phyloP scores from a whole-genome alignment of 2,888 invertebrate species.

The Lottia scabra region DNA sequence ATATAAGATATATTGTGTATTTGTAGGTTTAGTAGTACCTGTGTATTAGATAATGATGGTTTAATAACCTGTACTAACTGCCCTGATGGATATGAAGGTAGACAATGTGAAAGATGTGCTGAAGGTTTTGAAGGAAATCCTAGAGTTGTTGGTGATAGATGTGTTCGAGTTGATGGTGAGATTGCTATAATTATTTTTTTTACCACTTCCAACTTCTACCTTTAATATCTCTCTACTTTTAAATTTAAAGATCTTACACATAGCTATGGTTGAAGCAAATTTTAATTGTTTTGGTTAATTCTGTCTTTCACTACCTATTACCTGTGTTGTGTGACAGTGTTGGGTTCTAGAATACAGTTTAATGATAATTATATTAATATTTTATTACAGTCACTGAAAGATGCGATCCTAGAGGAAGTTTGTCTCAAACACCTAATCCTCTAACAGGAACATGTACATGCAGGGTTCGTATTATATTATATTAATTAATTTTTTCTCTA shows the following conservation, averaged over 20 bases:
- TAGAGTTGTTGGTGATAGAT: conserved; percentile 79
- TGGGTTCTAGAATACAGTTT: too few relatives aligned
- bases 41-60: conserved; percentile 80
- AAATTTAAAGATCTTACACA: neutral
- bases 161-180: conserved; percentile 71
- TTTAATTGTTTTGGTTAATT: too few relatives aligned
- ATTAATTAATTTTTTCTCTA: too few relatives aligned
- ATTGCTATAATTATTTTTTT: neutral
- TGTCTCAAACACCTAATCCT: conserved; percentile 71
- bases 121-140: conserved; percentile 81
- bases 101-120: conserved; percentile 85
- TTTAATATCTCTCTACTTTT: neutral
- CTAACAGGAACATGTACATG: conserved; percentile 76
- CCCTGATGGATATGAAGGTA: conserved; percentile 85
- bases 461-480: conserved; percentile 74
- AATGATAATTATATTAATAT: neutral
- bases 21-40: conserved; percentile 72
- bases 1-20: too few relatives aligned
- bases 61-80: conserved; percentile 83
- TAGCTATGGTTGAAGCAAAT: neutral
- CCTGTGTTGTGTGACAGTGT: too few relatives aligned
- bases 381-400: conserved; percentile 16
- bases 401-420: conserved; percentile 84
- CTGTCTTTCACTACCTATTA: too few relatives aligned
- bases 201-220: neutral